A percentile compares a stretch with the other conserved stretches of the same genome.
phyloP scores from a whole-genome alignment of 2,888 invertebrate genomes.

The Onchidella celtica region DNA sequence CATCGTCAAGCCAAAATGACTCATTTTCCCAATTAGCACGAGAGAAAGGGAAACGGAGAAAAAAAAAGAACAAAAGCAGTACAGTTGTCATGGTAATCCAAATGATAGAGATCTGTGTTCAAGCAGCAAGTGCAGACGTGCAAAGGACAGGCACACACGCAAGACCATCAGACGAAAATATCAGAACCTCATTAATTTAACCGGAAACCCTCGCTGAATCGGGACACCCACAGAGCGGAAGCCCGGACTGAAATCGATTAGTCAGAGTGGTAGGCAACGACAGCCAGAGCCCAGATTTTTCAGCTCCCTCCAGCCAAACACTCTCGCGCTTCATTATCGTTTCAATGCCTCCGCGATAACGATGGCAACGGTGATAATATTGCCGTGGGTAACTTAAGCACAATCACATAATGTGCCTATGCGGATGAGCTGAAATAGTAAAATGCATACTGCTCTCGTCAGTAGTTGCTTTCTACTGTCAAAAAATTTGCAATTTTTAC shows the following conservation, averaged over 20 bases:
- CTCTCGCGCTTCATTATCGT: background rate
- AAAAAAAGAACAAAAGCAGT: background rate
- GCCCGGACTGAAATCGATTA: constrained; percentile 11
- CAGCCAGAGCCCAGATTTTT: background rate
- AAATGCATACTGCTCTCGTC: too few species aligned
- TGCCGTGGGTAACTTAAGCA: background rate
- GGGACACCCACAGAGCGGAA: background rate
- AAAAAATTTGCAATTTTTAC: too few species aligned
- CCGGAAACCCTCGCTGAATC: constrained; percentile 9
- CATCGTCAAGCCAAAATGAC: too few species aligned
- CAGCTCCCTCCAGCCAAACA: background rate
- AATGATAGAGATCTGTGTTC: background rate
- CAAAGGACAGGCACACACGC: constrained; percentile 7
- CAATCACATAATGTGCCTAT: too few species aligned
- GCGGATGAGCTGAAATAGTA: too few species aligned
- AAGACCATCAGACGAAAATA: constrained; percentile 19
- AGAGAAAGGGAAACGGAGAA: background rate
- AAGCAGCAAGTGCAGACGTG: constrained; percentile 1
- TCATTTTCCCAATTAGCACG: background rate
- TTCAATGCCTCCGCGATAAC: background rate
- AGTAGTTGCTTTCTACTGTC: too few species aligned
- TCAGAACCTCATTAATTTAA: constrained; percentile 38
- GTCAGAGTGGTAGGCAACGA: background rate
- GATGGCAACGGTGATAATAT: background rate
- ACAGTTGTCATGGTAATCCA: background rate